Percentiles rank a stretch among this genome's conserved stretches.
Conservation (phyloP, 2,113 vertebrate species). For the Thryonomys swinderianus region DNA sequence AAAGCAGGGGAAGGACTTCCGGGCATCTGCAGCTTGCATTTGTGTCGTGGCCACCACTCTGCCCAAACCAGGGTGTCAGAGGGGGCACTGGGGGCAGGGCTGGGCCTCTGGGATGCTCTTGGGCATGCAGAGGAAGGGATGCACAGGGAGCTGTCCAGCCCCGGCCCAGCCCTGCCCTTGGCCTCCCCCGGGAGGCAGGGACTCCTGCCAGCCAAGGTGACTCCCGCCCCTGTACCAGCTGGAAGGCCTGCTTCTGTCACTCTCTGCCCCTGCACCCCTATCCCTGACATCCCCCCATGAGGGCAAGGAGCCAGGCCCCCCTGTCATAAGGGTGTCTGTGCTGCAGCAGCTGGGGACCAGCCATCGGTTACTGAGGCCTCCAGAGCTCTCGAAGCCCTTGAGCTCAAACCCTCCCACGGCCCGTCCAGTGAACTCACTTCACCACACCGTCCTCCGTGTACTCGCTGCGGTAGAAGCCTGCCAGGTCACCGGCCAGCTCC, state of each 20-base stretch:
- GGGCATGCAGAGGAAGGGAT: not conserved
- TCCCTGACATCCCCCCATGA: too few relatives aligned
- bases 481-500: conserved; percentile 93
- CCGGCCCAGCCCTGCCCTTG: not conserved
- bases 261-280: too few relatives aligned
- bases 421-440: conserved; percentile 86
- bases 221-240: not conserved
- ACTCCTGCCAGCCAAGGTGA: not conserved
- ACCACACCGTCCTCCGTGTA: conserved; percentile 83
- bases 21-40: conserved; percentile 93
- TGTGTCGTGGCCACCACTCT: conserved; percentile 96
- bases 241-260: not conserved
- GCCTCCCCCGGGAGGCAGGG: accelerated
- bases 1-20: conserved; percentile 97
- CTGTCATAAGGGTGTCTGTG: accelerated
- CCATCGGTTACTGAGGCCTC: not conserved
- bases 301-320: accelerated
- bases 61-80: conserved; percentile 41
- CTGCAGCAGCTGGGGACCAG: not conserved
- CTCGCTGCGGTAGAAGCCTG: conserved; percentile 96
- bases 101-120: not conserved
- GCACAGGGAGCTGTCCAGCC: not conserved
- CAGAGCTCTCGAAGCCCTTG: not conserved
- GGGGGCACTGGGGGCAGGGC: accelerated
- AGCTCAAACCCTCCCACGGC: not conserved